Evolutionary conservation across 2,888 invertebrate species (phyloP).

Genomic region (Malachius bipustulatus): DNA sequence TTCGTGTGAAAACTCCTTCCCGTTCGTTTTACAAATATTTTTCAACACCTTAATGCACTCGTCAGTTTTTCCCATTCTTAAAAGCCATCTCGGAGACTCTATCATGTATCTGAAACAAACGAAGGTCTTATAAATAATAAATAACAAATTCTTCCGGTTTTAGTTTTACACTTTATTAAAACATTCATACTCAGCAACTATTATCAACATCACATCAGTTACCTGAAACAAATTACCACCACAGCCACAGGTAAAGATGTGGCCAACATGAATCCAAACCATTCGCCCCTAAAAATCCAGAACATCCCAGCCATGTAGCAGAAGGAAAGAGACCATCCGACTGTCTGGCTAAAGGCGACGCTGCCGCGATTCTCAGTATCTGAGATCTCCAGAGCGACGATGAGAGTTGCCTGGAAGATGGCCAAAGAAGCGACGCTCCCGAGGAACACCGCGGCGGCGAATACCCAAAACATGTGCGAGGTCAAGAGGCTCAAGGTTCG

Average conservation of each 20-base stretch:
- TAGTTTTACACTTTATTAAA: no score
- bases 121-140: no score
- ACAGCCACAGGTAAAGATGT: no score
- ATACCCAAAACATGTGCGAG: neutral
- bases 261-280: neutral
- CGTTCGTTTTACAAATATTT: slow-evolving; percentile 45
- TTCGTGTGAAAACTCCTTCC: slow-evolving; percentile 36
- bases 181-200: no score
- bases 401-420: neutral
- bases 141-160: no score
- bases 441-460: neutral
- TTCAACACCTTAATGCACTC: slow-evolving; percentile 41
- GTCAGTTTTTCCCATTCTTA: slow-evolving; percentile 40
- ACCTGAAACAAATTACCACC: no score
- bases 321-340: neutral
- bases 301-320: neutral
- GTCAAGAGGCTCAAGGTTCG: neutral
- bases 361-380: neutral
- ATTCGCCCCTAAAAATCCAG: neutral
- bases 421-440: neutral
- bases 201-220: no score
- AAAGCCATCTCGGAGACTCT: slow-evolving; percentile 55
- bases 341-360: neutral
- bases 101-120: slow-evolving; percentile 42
- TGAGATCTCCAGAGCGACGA: neutral